Conservation (phyloP, 2,888 invertebrate genomes). For the Quadroppia sp. region DNA sequence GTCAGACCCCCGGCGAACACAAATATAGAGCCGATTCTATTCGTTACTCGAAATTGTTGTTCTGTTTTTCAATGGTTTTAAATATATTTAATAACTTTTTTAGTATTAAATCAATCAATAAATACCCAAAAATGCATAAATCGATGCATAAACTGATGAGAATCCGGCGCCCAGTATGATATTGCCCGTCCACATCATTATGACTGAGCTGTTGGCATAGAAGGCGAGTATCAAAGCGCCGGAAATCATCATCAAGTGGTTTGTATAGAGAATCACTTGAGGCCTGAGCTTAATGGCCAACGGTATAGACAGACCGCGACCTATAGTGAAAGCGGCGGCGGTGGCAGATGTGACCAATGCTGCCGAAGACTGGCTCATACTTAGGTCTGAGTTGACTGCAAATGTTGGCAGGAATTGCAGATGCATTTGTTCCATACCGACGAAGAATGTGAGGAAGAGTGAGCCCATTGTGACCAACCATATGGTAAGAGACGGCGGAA, state of each 20-base stretch:
- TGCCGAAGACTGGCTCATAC: slow-evolving; percentile 37
- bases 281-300: slow-evolving; percentile 34
- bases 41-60: slow-evolving; percentile 35
- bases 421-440: slow-evolving; percentile 43
- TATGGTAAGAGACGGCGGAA: slow-evolving; percentile 29
- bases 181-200: slow-evolving; percentile 40
- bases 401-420: slow-evolving; percentile 42
- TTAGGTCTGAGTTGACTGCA: slow-evolving; percentile 39
- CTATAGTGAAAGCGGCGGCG: slow-evolving; percentile 39
- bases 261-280: slow-evolving; percentile 41
- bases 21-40: slow-evolving; percentile 41
- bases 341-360: slow-evolving; percentile 38
- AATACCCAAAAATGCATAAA: slow-evolving; percentile 41
- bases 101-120: not conserved
- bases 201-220: slow-evolving; percentile 37
- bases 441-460: slow-evolving; percentile 39
- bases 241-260: slow-evolving; percentile 37
- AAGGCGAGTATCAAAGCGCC: slow-evolving; percentile 36
- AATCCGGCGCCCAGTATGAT: slow-evolving; percentile 40
- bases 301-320: slow-evolving; percentile 39
- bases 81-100: not conserved
- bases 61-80: not conserved
- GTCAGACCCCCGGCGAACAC: slow-evolving; percentile 41
- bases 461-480: slow-evolving; percentile 42
- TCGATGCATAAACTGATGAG: slow-evolving; percentile 41